Percentiles rank a stretch among this genome's conserved stretches.
Evolutionary conservation across 2,888 invertebrate species (phyloP).

Genomic region (Oithona nana): DNA sequence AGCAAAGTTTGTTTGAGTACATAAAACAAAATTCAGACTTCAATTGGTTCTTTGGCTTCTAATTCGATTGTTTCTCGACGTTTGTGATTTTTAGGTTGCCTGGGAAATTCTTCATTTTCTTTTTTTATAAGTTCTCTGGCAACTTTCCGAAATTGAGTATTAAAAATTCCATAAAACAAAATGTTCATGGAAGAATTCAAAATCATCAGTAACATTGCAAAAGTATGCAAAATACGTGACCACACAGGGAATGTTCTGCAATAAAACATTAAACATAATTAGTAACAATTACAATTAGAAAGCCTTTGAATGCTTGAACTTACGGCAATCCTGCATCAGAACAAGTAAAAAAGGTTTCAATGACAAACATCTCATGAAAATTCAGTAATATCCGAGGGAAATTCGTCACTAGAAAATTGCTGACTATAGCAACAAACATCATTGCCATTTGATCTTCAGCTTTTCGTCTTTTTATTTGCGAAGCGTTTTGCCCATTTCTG

Average conservation of each 20-base stretch:
- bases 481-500: too few relatives aligned
- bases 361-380: conserved; percentile 11
- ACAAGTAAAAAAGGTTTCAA: conserved; percentile 9
- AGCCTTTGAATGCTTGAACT: not conserved
- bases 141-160: not conserved
- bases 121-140: too few relatives aligned
- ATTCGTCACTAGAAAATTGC: conserved; percentile 4
- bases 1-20: conserved; percentile 39
- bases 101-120: too few relatives aligned
- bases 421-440: conserved; percentile 11
- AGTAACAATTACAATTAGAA: not conserved
- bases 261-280: too few relatives aligned
- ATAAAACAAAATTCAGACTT: too few relatives aligned
- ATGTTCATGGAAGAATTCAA: conserved; percentile 1
- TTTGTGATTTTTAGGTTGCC: not conserved
- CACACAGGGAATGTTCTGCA: conserved; percentile 1
- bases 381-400: conserved; percentile 12
- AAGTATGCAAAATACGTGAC: not conserved
- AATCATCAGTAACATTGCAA: not conserved
- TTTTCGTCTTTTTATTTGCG: too few relatives aligned
- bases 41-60: too few relatives aligned
- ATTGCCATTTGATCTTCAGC: conserved; percentile 11
- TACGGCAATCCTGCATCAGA: not conserved
- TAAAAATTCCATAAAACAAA: not conserved
- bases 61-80: not conserved